These are phyloP conservation scores for Napeogenes inachia DNA, from an alignment of 2,888 invertebrate species.

Conservation along the genomic window DNA sequence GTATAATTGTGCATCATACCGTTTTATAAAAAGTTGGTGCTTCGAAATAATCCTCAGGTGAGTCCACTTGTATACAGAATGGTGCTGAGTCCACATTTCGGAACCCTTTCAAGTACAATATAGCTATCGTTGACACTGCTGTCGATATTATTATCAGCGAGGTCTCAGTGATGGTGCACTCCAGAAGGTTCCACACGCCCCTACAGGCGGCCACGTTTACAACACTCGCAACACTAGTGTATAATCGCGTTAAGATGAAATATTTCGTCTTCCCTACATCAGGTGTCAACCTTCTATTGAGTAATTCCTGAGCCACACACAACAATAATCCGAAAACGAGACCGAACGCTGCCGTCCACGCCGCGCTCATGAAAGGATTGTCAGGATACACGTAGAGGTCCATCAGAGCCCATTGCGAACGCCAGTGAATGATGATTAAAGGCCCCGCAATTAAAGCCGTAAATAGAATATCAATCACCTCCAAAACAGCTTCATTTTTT, in stretches of 20 bases:
- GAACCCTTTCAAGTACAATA: conserved; percentile 79
- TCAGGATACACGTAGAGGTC: conserved; percentile 82
- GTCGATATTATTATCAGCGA: conserved; percentile 74
- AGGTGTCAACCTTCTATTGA: conserved; percentile 73
- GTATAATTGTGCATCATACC: conserved; percentile 53
- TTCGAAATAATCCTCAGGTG: conserved; percentile 83
- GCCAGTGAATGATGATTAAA: conserved; percentile 89
- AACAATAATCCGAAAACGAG: conserved; percentile 80
- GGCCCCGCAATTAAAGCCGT: conserved; percentile 80
- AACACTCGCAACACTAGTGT: conserved; percentile 82
- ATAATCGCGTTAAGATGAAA: conserved; percentile 80
- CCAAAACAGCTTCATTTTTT: conserved; percentile 56
- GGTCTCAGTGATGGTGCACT: conserved; percentile 71
- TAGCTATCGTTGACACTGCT: conserved; percentile 75
- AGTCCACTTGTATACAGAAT: conserved; percentile 81
- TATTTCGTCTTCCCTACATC: conserved; percentile 79
- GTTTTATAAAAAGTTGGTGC: conserved; percentile 86
- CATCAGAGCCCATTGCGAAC: conserved; percentile 88
- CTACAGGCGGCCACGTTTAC: conserved; percentile 89
- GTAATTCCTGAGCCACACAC: conserved; percentile 77
- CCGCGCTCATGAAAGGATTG: conserved; percentile 72
- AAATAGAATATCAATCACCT: conserved; percentile 78
- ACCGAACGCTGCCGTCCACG: conserved; percentile 80
- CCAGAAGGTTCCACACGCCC: conserved; percentile 82
- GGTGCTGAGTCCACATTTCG: conserved; percentile 86